Evolutionary conservation across 1,140 invertebrate genomes (phyloP).

Genomic region (Phortica variegata): DNA sequence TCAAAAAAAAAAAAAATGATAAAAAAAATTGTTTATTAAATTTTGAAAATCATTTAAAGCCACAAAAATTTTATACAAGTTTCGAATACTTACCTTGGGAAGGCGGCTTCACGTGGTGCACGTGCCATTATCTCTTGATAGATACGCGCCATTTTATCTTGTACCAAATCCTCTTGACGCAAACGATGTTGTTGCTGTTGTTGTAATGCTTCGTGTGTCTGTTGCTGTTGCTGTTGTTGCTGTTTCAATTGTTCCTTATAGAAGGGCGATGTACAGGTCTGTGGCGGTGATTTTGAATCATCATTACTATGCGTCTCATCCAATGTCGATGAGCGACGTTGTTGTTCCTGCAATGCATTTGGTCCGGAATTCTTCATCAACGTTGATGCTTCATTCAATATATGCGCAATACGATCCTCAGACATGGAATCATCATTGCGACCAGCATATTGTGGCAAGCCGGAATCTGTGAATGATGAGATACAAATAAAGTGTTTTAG

Average conservation of each 20-base stretch:
- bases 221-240: constrained; percentile 32
- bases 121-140: constrained; percentile 92
- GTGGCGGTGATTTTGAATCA: constrained; percentile 79
- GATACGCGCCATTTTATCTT: constrained; percentile 94
- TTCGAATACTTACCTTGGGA: constrained; percentile 65
- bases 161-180: constrained; percentile 92
- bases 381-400: constrained; percentile 86
- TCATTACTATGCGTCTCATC: constrained; percentile 71
- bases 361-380: constrained; percentile 67
- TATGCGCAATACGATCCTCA: constrained; percentile 91
- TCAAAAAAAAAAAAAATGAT: background rate
- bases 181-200: constrained; percentile 66
- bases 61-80: too few species aligned
- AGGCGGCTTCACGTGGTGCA: constrained; percentile 67
- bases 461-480: constrained; percentile 56
- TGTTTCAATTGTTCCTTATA: constrained; percentile 62
- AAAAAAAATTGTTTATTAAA: background rate
- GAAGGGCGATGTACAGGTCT: constrained; percentile 73
- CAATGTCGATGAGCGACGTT: constrained; percentile 31
- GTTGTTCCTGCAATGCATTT: constrained; percentile 43
- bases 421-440: constrained; percentile 74
- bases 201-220: constrained; percentile 43
- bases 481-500: background rate
- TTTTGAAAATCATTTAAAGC: background rate
- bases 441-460: constrained; percentile 67